Conservation (phyloP, 2,888 invertebrate species). For the Ornithoptera priamus region DNA sequence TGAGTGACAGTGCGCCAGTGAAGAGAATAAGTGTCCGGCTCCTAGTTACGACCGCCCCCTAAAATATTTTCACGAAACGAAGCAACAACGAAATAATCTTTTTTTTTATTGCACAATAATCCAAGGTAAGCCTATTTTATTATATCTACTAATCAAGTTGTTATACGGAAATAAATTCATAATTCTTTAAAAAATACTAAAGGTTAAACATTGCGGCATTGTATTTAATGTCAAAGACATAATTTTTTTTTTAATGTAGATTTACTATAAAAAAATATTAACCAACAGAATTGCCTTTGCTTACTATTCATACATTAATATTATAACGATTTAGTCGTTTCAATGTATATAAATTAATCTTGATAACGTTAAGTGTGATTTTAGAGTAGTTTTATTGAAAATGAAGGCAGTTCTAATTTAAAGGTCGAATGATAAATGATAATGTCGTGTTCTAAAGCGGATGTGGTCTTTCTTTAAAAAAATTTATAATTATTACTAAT, state of each 20-base stretch:
- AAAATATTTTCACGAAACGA: constrained; percentile 48
- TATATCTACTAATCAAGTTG: not conserved
- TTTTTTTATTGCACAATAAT: constrained; percentile 52
- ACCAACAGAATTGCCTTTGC: too few relatives aligned
- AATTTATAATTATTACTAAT: not conserved
- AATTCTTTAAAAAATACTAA: not conserved
- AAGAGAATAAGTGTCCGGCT: constrained; percentile 60
- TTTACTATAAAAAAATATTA: too few relatives aligned
- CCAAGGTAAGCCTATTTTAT: constrained; percentile 37
- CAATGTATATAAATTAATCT: not conserved
- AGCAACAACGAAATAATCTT: constrained; percentile 40
- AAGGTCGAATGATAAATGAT: constrained; percentile 16
- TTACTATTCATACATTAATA: too few relatives aligned
- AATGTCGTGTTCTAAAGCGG: constrained; percentile 11
- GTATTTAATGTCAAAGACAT: too few relatives aligned
- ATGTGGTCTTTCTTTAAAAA: constrained; percentile 1
- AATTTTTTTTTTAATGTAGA: too few relatives aligned
- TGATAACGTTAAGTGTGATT: constrained; percentile 17
- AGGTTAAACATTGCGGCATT: too few relatives aligned
- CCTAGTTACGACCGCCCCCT: constrained; percentile 49
- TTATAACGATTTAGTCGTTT: too few relatives aligned
- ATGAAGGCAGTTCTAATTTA: constrained; percentile 3
- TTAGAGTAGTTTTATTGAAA: constrained; percentile 1
- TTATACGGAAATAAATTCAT: not conserved
- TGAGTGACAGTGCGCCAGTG: constrained; percentile 74